Conservation (phyloP, 2,888 invertebrate species). For the Achlya flavicornis region DNA sequence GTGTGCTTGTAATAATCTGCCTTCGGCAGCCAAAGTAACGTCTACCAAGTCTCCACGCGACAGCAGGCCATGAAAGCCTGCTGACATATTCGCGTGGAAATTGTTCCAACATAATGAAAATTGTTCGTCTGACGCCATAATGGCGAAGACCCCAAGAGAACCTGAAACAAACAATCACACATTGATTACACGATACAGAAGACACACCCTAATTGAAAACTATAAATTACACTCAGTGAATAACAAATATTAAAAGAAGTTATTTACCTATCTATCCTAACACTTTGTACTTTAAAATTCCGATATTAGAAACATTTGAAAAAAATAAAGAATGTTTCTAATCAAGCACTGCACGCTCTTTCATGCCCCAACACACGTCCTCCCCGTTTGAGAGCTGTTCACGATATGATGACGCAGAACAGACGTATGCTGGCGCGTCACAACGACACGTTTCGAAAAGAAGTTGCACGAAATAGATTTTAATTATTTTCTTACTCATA, state of each 20-base stretch:
- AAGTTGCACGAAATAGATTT: slow-evolving; percentile 53
- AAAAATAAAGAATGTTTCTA: slow-evolving; percentile 69
- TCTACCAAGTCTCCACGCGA: slow-evolving; percentile 88
- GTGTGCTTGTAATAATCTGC: slow-evolving; percentile 88
- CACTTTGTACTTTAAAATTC: slow-evolving; percentile 78
- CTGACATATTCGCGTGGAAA: slow-evolving; percentile 88
- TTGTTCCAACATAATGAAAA: slow-evolving; percentile 91
- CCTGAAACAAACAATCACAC: slow-evolving; percentile 49
- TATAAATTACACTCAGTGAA: background rate
- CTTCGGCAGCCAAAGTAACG: slow-evolving; percentile 88
- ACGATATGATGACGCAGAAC: slow-evolving; percentile 78
- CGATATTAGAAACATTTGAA: slow-evolving; percentile 79
- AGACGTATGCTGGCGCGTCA: slow-evolving; percentile 72
- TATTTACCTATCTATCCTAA: slow-evolving; percentile 71
- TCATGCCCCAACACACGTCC: slow-evolving; percentile 63
- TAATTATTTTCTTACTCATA: slow-evolving; percentile 15
- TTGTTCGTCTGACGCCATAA: slow-evolving; percentile 89
- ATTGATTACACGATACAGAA: background rate
- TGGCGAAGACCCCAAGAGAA: slow-evolving; percentile 75
- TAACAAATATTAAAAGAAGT: background rate
- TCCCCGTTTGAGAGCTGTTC: slow-evolving; percentile 73
- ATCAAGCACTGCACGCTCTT: slow-evolving; percentile 52
- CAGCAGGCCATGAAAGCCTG: slow-evolving; percentile 88
- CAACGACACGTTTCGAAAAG: slow-evolving; percentile 44
- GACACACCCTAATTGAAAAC: background rate